Conservation (phyloP, 64 coral and sea anemone species). For the Cladopsammia gracilis region DNA sequence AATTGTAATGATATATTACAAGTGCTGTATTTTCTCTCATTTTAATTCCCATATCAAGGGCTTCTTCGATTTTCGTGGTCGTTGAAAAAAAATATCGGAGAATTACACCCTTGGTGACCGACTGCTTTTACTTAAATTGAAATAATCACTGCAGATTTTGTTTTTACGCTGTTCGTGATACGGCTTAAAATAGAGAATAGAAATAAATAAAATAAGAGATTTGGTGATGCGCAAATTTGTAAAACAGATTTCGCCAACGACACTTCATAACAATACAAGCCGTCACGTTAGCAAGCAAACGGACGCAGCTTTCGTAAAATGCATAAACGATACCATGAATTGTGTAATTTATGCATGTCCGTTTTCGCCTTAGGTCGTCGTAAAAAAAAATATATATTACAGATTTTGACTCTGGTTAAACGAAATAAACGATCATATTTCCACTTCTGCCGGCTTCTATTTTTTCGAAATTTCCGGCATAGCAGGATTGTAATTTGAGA, state of each 20-base stretch:
- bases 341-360: conserved; percentile 6
- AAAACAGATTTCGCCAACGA: neutral
- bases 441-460: neutral
- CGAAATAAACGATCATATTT: neutral
- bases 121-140: neutral
- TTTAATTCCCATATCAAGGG: too few relatives aligned
- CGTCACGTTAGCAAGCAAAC: neutral
- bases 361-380: neutral
- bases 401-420: conserved; percentile 3
- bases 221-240: conserved; percentile 1
- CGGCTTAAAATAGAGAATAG: neutral
- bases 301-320: neutral
- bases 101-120: neutral
- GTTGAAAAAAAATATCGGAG: neutral
- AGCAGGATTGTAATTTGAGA: conserved; percentile 17
- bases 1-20: too few relatives aligned
- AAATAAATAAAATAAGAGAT: neutral
- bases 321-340: neutral
- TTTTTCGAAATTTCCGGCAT: neutral
- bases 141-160: neutral
- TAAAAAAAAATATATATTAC: conserved; percentile 11
- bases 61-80: too few relatives aligned
- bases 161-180: neutral
- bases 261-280: neutral
- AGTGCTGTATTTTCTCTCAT: too few relatives aligned